Base-by-base conservation (phyloP, 2,797 vertebrate genomes). In the Lutjanus campechanus region DNA sequence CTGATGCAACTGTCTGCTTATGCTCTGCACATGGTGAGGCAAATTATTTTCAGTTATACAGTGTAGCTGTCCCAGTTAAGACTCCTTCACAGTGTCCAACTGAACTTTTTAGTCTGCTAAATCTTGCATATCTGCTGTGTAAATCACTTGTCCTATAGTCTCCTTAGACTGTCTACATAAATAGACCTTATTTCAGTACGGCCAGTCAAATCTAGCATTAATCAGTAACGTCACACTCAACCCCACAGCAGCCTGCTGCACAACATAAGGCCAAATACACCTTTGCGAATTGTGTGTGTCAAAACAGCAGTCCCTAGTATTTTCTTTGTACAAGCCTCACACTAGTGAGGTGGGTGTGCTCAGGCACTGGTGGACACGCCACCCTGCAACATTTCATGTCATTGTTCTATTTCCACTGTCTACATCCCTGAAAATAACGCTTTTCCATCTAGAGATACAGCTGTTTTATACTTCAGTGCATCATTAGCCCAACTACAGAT, bases 11-110 rank as follows among this genome's bases (percentile, higher is more conserved):
- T 98, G 8, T 76, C 92, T 47, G 54, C 86, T 73, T 87, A 92
- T 77, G 87, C 87, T 55, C 81, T 96, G 73, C 91, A 96, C 61
- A 82, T 98, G 97, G 98, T 99, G 95, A 94, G 79, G 6, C 15
- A 51, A 11, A 70, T 17, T 25, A 2, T 16, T 44, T 58, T 79
- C n/a, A 51, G 17, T 60, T 60, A 25, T n/a, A n/a, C 54, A 51
- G 43, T 65, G 46, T 16, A 47, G 13, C 7, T 49, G 25, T 43
- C 54, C 36, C n/a, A 66, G 8, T 36, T 54, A 17, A 40, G 12
- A 20, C 61, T 44, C 60, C 43, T 20, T 43, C 8, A 12, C 60
- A 44, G 7, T 44, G 6, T 62, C 40, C 11, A 29, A 36, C 25
- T 44, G 3, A 22, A 46, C 13, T 25, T 29, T 49, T 16, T 8